Percentiles rank a stretch among this genome's conserved stretches.
Conservation (phyloP, 2,888 invertebrate genomes). For the Horisme vitalbata region DNA sequence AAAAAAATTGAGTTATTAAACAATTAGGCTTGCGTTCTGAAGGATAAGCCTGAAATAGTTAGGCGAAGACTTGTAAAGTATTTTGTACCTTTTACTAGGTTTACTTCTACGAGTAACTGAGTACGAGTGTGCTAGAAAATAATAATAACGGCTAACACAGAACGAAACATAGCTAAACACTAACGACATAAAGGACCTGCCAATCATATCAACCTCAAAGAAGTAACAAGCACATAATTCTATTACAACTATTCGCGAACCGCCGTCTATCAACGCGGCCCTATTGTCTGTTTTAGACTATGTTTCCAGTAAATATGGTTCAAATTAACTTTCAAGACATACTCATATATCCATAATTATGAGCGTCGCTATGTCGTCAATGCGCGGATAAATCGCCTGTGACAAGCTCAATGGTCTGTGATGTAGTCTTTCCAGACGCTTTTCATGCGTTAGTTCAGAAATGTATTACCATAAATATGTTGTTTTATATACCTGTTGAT, state of each 20-base stretch:
- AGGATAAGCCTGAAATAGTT: too few species aligned
- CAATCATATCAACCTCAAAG: conserved; percentile 23
- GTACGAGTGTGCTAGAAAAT: too few species aligned
- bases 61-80: too few species aligned
- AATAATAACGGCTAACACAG: too few species aligned
- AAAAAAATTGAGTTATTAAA: too few species aligned
- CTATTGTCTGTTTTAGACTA: background rate
- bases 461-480: conserved; percentile 12
- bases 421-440: conserved; percentile 28
- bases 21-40: too few species aligned
- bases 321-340: background rate
- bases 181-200: conserved; percentile 16
- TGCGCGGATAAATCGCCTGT: conserved; percentile 25
- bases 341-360: conserved; percentile 30
- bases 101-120: too few species aligned
- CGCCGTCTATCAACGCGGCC: background rate
- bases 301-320: conserved; percentile 7
- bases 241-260: conserved; percentile 9
- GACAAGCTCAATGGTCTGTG: conserved; percentile 33
- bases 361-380: conserved; percentile 26
- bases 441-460: conserved; percentile 15
- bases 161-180: background rate
- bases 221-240: conserved; percentile 5
- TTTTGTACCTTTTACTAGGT: too few species aligned
- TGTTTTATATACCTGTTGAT: conserved; percentile 8